phyloP scores from a whole-genome alignment of 2,888 invertebrate species.

The Netelia virgata region DNA sequence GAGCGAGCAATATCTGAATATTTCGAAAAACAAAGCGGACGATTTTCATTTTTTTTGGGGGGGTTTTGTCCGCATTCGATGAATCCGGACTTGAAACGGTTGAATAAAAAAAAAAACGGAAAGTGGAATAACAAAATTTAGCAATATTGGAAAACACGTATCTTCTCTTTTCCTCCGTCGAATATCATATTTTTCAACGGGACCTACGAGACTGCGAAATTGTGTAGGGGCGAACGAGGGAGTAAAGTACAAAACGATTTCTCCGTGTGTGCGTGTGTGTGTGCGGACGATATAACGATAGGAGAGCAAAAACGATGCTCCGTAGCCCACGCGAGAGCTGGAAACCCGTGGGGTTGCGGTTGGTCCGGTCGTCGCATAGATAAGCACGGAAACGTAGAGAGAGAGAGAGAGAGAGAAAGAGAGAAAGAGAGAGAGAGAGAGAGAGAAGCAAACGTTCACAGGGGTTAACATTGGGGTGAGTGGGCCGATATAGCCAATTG shows the following conservation, averaged over 20 bases:
- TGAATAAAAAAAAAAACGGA: not conserved
- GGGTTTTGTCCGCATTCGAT: not conserved
- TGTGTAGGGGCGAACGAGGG: not conserved
- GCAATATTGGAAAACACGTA: not conserved
- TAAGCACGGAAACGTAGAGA: constrained; percentile 72
- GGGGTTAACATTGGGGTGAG: constrained; percentile 61
- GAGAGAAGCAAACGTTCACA: not conserved
- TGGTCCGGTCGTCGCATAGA: constrained; percentile 71
- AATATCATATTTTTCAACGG: constrained; percentile 29
- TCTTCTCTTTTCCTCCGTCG: not conserved
- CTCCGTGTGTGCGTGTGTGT: not conserved
- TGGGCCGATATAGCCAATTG: constrained; percentile 79
- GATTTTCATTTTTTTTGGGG: not conserved
- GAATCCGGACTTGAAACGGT: not conserved
- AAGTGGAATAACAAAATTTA: not conserved
- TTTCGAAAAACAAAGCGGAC: not conserved
- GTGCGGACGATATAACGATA: not conserved
- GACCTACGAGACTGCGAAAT: constrained; percentile 18
- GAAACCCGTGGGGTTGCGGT: constrained; percentile 64
- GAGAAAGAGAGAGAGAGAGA: too few species aligned
- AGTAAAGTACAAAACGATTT: constrained; percentile 1
- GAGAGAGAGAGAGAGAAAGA: too few species aligned
- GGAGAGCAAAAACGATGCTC: constrained; percentile 27
- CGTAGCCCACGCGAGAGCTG: constrained; percentile 42
- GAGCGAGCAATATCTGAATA: too few species aligned